Base-by-base conservation (phyloP, 1,140 invertebrate species). In the Formica selysi region DNA sequence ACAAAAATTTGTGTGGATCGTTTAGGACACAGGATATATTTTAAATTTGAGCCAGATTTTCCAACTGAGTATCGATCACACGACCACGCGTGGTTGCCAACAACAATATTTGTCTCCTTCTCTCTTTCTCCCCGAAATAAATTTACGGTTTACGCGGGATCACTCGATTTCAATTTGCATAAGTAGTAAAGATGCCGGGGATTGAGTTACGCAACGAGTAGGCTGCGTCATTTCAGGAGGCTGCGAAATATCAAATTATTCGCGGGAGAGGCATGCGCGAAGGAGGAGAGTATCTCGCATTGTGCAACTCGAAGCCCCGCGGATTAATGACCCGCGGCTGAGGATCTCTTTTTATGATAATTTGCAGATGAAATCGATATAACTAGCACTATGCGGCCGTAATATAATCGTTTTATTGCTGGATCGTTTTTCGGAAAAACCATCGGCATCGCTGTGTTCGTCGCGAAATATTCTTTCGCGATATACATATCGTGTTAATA, bases 361-460 rank as follows among this genome's bases (percentile, higher is more conserved):
- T 81, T 51, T 41, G 68, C 68, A 68, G 38, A 83, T 83, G 79
- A 83, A 83, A 83, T 3, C 79, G 79, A 74, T 83, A 83, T 83
- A 83, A 83, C 79, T 73, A 70, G 26, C 22, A 74, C 38, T 74
- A 74, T 51, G 80, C 61, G 62, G 70, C 48, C 57, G 44, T 73
- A 64, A 83, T 70, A 26, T 83, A 48, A 61, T 74, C 79, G 68
- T 83, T 83, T 83, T 83, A 83, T 71, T 61, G 79, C 79, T 48
- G 79, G 79, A 83, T 83, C 79, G 38, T 83, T 83, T 83, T 83
- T 73, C 79, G 68, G 68, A 83, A 83, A 83, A 83, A 83, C 59
- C 54, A 19, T 59, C 51, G 65, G n/a, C 19, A 38, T 57, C 76
- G 36, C 78, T 81, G 44, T 8, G 70, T 59, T 41, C 13, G 67